Percentiles rank a stretch among this genome's conserved stretches.
Conservation (phyloP, 2,113 vertebrate species). For the Grammomys surdaster region DNA sequence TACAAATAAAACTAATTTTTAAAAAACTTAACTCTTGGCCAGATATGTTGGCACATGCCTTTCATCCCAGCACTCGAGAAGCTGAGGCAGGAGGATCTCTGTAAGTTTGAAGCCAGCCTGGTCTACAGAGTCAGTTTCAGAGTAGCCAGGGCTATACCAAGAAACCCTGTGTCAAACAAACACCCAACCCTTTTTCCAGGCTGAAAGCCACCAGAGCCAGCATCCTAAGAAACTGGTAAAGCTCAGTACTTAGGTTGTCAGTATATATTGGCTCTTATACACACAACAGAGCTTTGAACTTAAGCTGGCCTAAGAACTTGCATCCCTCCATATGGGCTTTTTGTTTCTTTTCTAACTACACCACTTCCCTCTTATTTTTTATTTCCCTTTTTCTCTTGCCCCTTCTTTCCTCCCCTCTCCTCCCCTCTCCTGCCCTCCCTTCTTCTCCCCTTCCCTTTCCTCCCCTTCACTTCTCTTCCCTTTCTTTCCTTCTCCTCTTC, state of each 20-base stretch:
- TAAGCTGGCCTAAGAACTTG: not conserved
- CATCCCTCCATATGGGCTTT: not conserved
- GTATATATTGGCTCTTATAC: not conserved
- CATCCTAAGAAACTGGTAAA: not conserved
- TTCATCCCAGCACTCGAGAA: not conserved
- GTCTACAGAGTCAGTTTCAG: not conserved
- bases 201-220: not conserved
- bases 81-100: not conserved
- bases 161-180: not conserved
- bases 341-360: not conserved
- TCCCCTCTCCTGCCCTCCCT: too few species aligned
- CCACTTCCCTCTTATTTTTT: not conserved
- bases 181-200: not conserved
- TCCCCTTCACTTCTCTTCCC: not conserved
- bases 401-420: not conserved
- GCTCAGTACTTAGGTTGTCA: not conserved
- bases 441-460: too few species aligned
- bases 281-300: not conserved
- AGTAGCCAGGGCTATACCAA: not conserved
- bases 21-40: not conserved
- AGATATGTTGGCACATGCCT: not conserved
- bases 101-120: too few species aligned
- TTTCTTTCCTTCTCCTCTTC: not conserved
- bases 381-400: not conserved
- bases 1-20: slow-evolving; percentile 18